phyloP scores from a whole-genome alignment of 2,113 vertebrate species.

The Hydrolagus affinis region DNA sequence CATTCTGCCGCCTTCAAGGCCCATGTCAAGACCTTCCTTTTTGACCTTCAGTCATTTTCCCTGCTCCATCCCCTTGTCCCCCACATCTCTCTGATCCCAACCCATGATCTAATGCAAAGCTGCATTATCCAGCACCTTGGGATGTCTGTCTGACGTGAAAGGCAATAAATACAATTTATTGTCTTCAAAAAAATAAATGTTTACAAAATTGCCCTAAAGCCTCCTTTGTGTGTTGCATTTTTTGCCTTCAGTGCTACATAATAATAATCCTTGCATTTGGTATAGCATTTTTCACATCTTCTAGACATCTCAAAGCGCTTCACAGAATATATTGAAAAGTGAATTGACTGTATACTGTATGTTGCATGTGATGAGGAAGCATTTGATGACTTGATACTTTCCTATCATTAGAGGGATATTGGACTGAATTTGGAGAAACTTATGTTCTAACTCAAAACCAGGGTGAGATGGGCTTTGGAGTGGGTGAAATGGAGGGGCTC shows the following conservation, averaged over 20 bases:
- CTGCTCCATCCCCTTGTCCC: too few species aligned
- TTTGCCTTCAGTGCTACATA: neutral
- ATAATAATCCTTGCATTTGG: neutral
- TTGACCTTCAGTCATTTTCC: neutral
- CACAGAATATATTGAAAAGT: too few species aligned
- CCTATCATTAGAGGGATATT: too few species aligned
- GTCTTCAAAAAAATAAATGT: neutral
- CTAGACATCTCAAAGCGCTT: too few species aligned
- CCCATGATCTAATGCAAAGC: too few species aligned
- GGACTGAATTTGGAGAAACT: neutral
- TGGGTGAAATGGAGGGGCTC: too few species aligned
- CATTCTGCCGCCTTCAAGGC: neutral
- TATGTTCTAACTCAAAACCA: neutral
- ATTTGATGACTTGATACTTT: too few species aligned
- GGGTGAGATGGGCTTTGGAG: neutral
- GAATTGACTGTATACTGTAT: too few species aligned
- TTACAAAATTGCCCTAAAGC: neutral
- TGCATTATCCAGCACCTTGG: neutral
- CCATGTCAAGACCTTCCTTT: neutral
- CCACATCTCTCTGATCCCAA: too few species aligned
- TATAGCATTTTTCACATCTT: too few species aligned
- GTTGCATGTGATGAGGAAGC: too few species aligned
- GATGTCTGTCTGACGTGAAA: neutral
- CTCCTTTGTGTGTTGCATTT: neutral
- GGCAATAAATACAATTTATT: neutral